A percentile compares a stretch with the other conserved stretches of the same genome.
Conservation (phyloP, 2,888 invertebrate genomes). For the Trichogramma dendrolimi region DNA sequence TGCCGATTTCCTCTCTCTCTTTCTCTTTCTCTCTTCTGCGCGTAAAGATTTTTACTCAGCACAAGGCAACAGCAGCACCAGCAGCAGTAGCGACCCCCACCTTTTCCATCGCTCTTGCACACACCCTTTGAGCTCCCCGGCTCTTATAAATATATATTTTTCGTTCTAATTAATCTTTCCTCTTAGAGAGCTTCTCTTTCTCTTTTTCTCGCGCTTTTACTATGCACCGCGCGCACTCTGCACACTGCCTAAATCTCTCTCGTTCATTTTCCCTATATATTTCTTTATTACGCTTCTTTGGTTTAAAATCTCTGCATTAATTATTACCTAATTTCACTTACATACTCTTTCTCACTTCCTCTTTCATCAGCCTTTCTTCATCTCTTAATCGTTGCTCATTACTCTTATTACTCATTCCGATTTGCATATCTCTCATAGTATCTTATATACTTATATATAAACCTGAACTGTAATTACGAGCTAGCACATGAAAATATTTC, state of each 20-base stretch:
- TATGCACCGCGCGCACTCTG: no score
- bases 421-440: neutral
- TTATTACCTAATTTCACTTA: constrained; percentile 14
- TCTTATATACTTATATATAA: constrained; percentile 1
- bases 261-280: no score
- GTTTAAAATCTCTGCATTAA: constrained; percentile 9
- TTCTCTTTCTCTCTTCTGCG: neutral
- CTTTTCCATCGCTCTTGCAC: neutral
- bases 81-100: no score
- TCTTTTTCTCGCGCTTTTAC: neutral
- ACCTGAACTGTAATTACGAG: no score
- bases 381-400: neutral
- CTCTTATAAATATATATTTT: no score
- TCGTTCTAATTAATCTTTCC: constrained; percentile 17
- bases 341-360: neutral
- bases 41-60: no score
- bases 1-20: constrained; percentile 5
- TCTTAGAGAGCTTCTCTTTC: neutral
- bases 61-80: no score
- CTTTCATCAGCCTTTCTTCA: neutral
- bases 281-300: neutral
- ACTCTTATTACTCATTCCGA: constrained; percentile 13
- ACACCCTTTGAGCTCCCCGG: no score
- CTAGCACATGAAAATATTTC: no score
- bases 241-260: no score